These are phyloP conservation scores for Anas georgica DNA, from an alignment of 2,797 vertebrate species.

Conservation along the genomic window DNA sequence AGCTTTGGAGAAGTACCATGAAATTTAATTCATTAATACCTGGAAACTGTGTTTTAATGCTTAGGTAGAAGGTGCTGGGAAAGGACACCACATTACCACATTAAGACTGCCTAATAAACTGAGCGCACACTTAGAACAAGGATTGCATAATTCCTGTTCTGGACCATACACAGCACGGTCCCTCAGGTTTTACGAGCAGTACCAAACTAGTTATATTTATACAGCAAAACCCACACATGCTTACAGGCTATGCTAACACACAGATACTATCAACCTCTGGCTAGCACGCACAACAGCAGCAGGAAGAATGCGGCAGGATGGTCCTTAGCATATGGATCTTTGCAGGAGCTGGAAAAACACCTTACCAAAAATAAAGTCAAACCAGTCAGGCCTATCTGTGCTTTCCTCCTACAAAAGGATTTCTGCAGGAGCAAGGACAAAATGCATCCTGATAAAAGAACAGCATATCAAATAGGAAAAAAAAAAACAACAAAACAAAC, in stretches of 20 bases:
- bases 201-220: not conserved
- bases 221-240: not conserved
- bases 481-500: not conserved
- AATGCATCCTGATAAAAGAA: not conserved
- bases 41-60: not conserved
- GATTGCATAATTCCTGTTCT: not conserved
- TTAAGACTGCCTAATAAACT: not conserved
- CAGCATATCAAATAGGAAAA: not conserved
- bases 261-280: not conserved
- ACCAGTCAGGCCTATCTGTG: not conserved
- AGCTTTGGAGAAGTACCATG: not conserved
- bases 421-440: not conserved
- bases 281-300: not conserved
- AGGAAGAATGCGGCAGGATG: not conserved
- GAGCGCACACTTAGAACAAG: not conserved
- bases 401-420: not conserved
- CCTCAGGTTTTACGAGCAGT: not conserved
- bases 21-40: constrained; percentile 22
- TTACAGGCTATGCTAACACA: not conserved
- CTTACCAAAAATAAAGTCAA: not conserved
- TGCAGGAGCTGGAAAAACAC: not conserved
- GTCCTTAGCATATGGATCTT: not conserved
- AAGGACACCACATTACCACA: not conserved
- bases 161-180: not conserved
- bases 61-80: not conserved